Base-by-base conservation (phyloP, 2,113 vertebrate species). In the Calonectris borealis region DNA sequence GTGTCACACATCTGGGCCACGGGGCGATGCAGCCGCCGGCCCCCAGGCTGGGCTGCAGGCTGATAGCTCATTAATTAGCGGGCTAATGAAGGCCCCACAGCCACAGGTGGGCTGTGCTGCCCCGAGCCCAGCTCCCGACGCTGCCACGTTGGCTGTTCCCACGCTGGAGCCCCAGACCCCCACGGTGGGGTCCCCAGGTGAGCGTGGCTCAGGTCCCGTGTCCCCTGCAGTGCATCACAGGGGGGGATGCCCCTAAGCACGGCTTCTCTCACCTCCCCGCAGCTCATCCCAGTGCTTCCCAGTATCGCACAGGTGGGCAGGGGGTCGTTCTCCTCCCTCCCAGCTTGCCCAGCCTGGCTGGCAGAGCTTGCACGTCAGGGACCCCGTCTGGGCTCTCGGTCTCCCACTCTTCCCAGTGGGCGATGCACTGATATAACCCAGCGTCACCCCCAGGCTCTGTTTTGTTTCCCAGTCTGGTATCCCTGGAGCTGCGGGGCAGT, bases 1-100 rank as follows among this genome's bases (percentile, higher is more conserved):
- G 1, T 22, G 13, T 51, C 55, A 42, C 51, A 5, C 0, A 0
- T 3, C 6, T n/a, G 32, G 66, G 46, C 46, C 61, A 22, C 0
- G 2, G 62, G 58, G 27, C 17, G 2, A 31, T 42, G 34, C 17
- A 49, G 2, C 71, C 8, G 14, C 25, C 36, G 29, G 13, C n/a
- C 66, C 13, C 21, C 44, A 18, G 11, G 51, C 51, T 22, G 7
- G 46, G 66, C 40, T 62, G 48, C 80, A 54, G 79, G 44, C 64
- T 86, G 48, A 21, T 34, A 8, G 40, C 17, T 86, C 6, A 0
- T 90, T 88, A 94, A 70, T 86, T 81, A 83, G 1, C 36, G 1
- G 14, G 25, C 8, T 94, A 65, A 83, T 46, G 34, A 92, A 65
- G n/a, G 6, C 21, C 38, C 32, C 7, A 1, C 9, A 40, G 66